Evolutionary conservation across 2,888 invertebrate species (phyloP), one percentile per base, ranked within the genome.

Genomic region (Melinaea menophilus): DNA sequence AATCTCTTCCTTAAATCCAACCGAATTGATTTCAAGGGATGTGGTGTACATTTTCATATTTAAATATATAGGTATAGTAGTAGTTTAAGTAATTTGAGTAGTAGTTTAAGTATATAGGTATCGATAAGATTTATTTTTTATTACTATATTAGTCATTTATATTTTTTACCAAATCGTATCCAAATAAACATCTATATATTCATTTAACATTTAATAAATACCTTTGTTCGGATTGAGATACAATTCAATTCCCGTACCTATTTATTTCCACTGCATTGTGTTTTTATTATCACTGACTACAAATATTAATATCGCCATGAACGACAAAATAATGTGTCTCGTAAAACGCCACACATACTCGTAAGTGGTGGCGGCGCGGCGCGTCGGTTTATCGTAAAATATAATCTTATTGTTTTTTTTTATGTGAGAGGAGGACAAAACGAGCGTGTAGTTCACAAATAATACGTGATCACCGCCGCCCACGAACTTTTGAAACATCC

Each of bases 11-110:
- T 9, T n/a, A 12, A 45, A 35, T 9, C n/a, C 56, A 37, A 5
- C 45, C 13, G n/a, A 48, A 58, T 64, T 58, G 61, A 61, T 61
- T 61, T 46, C 58, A 12, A 48, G 48, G 48, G 48, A 48, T 48
- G 12, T 48, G 48, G 11, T 46, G 12, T n/a, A n/a, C 11, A 46
- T 46, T n/a, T 46, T 12, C 46, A 4, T n/a, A 46, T n/a, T n/a
- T 46, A 12, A 46, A n/a, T n/a, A 46, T 46, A 46, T 46, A 11
- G 12, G 11, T 46, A 46, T 11, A n/a, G n/a, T n/a, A n/a, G n/a
- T n/a, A n/a, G n/a, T n/a, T n/a, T n/a, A n/a, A n/a, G n/a, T n/a
- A n/a, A n/a, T n/a, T n/a, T n/a, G n/a, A n/a, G n/a, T n/a, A n/a
- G n/a, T n/a, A n/a, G n/a, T n/a, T n/a, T 46, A 12, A 46, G 11